Evolutionary conservation across 2,888 invertebrate genomes (phyloP).

Genomic region (Cordilura impudica): DNA sequence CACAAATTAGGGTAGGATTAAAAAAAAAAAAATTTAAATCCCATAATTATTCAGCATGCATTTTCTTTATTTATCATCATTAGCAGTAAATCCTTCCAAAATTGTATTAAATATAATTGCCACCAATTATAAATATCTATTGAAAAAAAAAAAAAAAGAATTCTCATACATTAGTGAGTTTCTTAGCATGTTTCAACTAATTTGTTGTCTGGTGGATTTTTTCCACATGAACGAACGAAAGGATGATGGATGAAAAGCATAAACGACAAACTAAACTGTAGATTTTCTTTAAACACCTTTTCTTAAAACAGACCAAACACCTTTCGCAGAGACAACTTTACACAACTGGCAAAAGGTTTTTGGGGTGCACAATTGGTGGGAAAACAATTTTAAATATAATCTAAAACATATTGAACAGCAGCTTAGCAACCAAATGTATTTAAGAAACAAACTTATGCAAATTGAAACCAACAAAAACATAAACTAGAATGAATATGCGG

Average conservation of each 20-base stretch:
- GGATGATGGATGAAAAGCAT: not conserved
- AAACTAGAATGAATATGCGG: not conserved
- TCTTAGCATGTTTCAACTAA: not conserved
- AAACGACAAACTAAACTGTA: conserved; percentile 43
- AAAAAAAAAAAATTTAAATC: no score
- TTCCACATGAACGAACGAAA: not conserved
- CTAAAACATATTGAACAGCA: conserved; percentile 48
- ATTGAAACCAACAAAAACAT: conserved; percentile 36
- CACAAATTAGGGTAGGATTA: no score
- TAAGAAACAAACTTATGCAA: conserved; percentile 56
- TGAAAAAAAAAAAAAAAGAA: not conserved
- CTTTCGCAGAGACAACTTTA: conserved; percentile 15
- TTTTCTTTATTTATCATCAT: no score
- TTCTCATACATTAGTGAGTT: not conserved
- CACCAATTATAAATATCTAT: conserved; percentile 28
- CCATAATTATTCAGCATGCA: no score
- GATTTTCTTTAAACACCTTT: conserved; percentile 3
- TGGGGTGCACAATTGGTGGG: conserved; percentile 43
- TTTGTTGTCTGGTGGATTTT: conserved; percentile 13
- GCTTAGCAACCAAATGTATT: conserved; percentile 37
- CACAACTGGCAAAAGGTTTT: not conserved
- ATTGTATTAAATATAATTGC: conserved; percentile 33
- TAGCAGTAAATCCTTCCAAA: no score
- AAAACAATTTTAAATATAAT: conserved; percentile 42
- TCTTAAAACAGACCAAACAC: conserved; percentile 1